Evolutionary conservation across 1,140 invertebrate genomes (phyloP), one percentile per base, ranked within the genome.

Genomic region (Ditylenchus dipsaci): DNA sequence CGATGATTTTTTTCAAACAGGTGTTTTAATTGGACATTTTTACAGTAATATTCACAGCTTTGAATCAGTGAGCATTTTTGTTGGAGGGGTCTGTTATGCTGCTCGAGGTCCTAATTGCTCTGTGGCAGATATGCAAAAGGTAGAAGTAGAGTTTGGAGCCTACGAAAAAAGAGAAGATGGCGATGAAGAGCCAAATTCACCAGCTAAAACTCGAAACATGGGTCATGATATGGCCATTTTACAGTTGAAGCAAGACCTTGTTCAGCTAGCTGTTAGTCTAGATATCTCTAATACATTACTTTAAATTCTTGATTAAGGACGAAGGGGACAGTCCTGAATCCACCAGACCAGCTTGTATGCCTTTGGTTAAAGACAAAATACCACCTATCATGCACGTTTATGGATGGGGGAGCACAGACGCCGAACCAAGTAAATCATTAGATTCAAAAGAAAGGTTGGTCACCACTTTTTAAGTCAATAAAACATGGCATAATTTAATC

Each of bases 91-190:
- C 15, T 53, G 49, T 26, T 53, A 53, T 53, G 49, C 49, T 26
- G 49, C n/a, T 21, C 3, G n/a, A 19, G 49, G 49, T 8, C n/a
- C n/a, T 7, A 19, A 53, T 26, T 53, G 49, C 15, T 7, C n/a
- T 21, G 3, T 21, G 15, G 49, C 23, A 5, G 49, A 53, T 26
- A 53, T 53, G 49, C 49, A 26, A 19, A 21, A 19, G 23, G 49
- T 53, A 8, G 49, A 53, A 15, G 23, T 53, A 5, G 49, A 53
- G 23, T 53, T 53, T 26, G 49, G n/a, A 19, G 49, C 49, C 15
- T 53, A 53, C 49, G 49, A 53, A 17, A 53, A 53, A 53, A 26
- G n/a, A 19, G 49, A 53, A 26, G 49, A 53, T 53, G 49, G 49
- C n/a, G 49, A 53, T 53, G 49, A 53, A 26, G 49, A 53, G 15